Base-by-base conservation (phyloP, 2,113 vertebrate genomes). In the Gallinago jamesoni region DNA sequence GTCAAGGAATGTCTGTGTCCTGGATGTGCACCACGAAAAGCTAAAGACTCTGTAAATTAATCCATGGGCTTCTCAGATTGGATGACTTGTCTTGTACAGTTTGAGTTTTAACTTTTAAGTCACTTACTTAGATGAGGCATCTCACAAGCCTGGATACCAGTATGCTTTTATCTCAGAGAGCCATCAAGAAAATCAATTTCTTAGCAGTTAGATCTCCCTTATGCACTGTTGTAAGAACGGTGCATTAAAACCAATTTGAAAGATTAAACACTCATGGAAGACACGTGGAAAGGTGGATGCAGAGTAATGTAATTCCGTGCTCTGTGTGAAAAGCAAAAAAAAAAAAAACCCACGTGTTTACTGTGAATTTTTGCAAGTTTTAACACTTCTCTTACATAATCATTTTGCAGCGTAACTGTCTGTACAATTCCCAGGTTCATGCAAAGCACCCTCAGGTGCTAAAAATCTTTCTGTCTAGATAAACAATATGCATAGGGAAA, bases 141-240 rank as follows among this genome's bases (percentile, higher is more conserved):
- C 77, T 75, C 80, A 64, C 57, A 72, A 93, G 48, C 33, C 53
- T 76, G 19, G 39, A 45, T 82, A 72, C 30, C 23, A 43, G 18
- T 15, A 35, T 15, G 66, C 24, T 94, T 89, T 94, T 57, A 64
- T 79, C 74, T 91, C 77, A 45, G 53, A 82, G 33, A 60, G 5
- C 25, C 87, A 77, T 72, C 79, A 92, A 64, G 69, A 89, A 95
- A 86, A 94, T 43, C 31, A 66, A 20, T 94, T 69, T 48, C 84
- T 89, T 89, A 89, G 76, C 25, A 73, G 41, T 28, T 76, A 20
- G 62, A 75, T 78, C 80, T 81, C 66, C 69, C 31, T 89, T 84
- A 76, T 35, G 39, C 48, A 41, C 52, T 57, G 28, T 27, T 64
- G 30, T 27, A 78, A 93, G 17, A 92, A 68, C 0, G 0, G 16